phyloP scores from a whole-genome alignment of 2,797 vertebrate species.

The Chiroxiphia lanceolata region DNA sequence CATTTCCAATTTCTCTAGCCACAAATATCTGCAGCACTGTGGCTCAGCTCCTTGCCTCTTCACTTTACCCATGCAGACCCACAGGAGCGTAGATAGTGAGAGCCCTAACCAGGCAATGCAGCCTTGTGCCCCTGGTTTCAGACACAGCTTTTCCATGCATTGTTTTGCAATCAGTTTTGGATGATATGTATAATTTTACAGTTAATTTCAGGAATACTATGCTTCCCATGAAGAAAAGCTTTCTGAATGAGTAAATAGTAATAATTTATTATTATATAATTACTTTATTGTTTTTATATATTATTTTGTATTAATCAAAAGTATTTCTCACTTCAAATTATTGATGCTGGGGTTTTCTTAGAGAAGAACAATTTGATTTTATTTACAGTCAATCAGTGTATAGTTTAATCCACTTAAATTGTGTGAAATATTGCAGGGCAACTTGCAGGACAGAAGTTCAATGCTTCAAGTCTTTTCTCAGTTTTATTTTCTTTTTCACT shows the following conservation, averaged over 20 bases:
- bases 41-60: neutral
- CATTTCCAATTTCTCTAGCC: neutral
- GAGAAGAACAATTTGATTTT: neutral
- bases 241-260: neutral
- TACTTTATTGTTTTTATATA: fast-evolving
- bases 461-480: neutral
- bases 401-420: neutral
- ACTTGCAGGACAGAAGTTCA: neutral
- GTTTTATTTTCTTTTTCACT: neutral
- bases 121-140: neutral
- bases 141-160: neutral
- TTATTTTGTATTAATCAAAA: neutral
- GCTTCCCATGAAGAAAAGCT: neutral
- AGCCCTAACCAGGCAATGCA: neutral
- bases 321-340: neutral
- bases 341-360: neutral
- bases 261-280: neutral
- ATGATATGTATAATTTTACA: neutral
- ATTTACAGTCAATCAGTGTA: neutral
- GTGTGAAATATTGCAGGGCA: neutral
- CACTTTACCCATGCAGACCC: neutral
- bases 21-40: neutral
- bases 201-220: neutral
- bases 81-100: neutral
- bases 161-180: neutral